Evolutionary conservation across 2,888 invertebrate genomes (phyloP).

Genomic region (Himalopsyche anomala): DNA sequence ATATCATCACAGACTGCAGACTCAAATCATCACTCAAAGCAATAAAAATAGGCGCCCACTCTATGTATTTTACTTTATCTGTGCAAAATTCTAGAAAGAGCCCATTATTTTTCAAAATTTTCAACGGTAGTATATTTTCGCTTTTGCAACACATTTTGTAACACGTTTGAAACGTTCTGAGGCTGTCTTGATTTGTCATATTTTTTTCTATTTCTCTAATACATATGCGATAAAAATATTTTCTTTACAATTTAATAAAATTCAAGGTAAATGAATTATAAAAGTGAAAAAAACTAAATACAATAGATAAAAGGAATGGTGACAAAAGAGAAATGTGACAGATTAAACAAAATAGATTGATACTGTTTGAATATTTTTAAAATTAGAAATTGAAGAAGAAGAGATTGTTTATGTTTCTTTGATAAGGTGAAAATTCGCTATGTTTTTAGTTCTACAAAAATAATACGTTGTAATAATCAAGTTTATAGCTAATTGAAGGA

Average conservation of each 20-base stretch:
- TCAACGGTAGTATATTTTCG: slow-evolving; percentile 74
- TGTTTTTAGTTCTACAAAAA: too few relatives aligned
- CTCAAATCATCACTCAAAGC: slow-evolving; percentile 84
- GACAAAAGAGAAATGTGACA: slow-evolving; percentile 2
- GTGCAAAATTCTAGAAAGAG: slow-evolving; percentile 82
- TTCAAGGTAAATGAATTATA: slow-evolving; percentile 33
- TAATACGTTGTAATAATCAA: too few relatives aligned
- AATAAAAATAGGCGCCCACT: slow-evolving; percentile 86
- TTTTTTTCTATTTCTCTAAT: slow-evolving; percentile 72
- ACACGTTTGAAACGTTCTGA: slow-evolving; percentile 75
- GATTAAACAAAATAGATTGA: slow-evolving; percentile 6
- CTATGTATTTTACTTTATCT: slow-evolving; percentile 85
- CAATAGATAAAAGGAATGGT: not conserved
- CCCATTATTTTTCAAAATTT: slow-evolving; percentile 73
- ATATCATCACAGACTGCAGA: slow-evolving; percentile 82
- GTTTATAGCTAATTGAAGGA: too few relatives aligned
- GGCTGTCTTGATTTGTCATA: slow-evolving; percentile 71
- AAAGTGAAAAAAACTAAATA: slow-evolving; percentile 28
- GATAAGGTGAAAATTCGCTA: too few relatives aligned
- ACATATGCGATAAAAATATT: too few relatives aligned
- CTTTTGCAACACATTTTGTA: slow-evolving; percentile 76
- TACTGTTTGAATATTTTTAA: slow-evolving; percentile 8
- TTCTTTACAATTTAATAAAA: slow-evolving; percentile 34
- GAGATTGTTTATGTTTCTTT: too few relatives aligned
- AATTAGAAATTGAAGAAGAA: too few relatives aligned